Evolutionary conservation across 1,140 invertebrate species (phyloP), one percentile per base, ranked within the genome.

Genomic region (Cardiocondyla obscurior): DNA sequence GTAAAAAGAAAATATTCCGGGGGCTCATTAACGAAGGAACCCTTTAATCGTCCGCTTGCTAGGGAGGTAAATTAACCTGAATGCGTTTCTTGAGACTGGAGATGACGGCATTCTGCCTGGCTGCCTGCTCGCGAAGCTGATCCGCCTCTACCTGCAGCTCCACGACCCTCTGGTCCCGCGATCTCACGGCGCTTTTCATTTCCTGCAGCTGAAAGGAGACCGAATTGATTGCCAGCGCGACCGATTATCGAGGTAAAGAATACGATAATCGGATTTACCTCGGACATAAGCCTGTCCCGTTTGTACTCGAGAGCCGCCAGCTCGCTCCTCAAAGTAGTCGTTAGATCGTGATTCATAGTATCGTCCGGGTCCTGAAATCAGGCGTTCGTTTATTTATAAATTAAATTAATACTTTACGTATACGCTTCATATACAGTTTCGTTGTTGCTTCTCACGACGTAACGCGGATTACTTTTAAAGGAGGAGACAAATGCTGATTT

Each of bases 221-320:
- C 42, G 14, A 67, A 49, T 28, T 28, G 44, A 73, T 86, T 81
- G 65, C 74, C 70, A 64, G 12, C 42, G 7, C 44, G n/a, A 7
- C 16, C 28, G 19, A 36, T 42, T 58, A 51, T 53, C 46, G 28
- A 44, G 25, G 12, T n/a, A 46, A 10, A 19, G 19, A 64, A 42
- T n/a, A 6, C 33, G 39, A 46, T 49, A 65, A 57, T 60, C 46
- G 49, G 12, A n/a, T 83, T 94, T 93, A 97, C 95, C 94, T 97
- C 97, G 64, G 95, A 95, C 53, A 96, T 93, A n/a, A 98, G 94
- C 65, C 97, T 95, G 90, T 98, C 97, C 79, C 96, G 95, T 93
- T 97, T 98, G 91, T 97, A 97, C 87, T 97, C 96, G 49, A 97
- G 92, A 0, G 96, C 97, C 19, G 97, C 97, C 81, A 97, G 92